These are phyloP conservation scores for Euwallacea similis DNA, from an alignment of 1,140 invertebrate genomes.

Conservation along the genomic window DNA sequence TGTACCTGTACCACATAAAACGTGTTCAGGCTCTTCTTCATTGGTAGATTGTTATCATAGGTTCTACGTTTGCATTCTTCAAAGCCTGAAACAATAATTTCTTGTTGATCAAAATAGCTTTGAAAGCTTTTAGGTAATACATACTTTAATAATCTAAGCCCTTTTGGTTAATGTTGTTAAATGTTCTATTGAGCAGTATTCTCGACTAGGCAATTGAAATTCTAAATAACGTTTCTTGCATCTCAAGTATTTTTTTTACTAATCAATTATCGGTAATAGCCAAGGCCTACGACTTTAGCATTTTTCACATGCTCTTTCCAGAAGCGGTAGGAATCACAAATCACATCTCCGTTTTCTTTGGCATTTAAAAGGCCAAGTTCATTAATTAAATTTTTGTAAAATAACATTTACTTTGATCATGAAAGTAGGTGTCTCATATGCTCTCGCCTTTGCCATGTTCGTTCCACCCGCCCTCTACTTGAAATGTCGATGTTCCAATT, in stretches of 20 bases:
- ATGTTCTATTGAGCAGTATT: conserved; percentile 43
- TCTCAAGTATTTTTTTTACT: background rate
- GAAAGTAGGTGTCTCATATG: conserved; percentile 34
- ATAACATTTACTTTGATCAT: conserved; percentile 12
- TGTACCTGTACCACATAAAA: too few relatives aligned
- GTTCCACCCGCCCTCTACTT: conserved; percentile 60
- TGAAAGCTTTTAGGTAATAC: conserved; percentile 5
- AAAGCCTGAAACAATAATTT: conserved; percentile 45
- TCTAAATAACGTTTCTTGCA: conserved; percentile 1
- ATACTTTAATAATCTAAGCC: conserved; percentile 59
- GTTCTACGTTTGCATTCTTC: conserved; percentile 58
- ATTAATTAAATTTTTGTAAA: background rate
- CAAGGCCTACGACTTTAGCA: conserved; percentile 4
- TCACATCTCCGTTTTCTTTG: conserved; percentile 6
- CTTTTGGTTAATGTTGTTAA: conserved; percentile 60
- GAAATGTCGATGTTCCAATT: conserved; percentile 58
- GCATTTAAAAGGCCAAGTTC: conserved; percentile 2
- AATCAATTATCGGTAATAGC: background rate
- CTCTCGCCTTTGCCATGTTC: conserved; percentile 55
- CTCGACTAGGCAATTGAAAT: conserved; percentile 67
- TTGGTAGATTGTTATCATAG: conserved; percentile 71
- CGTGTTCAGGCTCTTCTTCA: too few relatives aligned
- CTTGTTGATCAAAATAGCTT: background rate
- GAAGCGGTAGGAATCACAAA: conserved; percentile 8
- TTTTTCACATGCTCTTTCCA: conserved; percentile 10